Evolutionary conservation across 2,888 invertebrate species (phyloP).

Genomic region (Sussaba pulchella): DNA sequence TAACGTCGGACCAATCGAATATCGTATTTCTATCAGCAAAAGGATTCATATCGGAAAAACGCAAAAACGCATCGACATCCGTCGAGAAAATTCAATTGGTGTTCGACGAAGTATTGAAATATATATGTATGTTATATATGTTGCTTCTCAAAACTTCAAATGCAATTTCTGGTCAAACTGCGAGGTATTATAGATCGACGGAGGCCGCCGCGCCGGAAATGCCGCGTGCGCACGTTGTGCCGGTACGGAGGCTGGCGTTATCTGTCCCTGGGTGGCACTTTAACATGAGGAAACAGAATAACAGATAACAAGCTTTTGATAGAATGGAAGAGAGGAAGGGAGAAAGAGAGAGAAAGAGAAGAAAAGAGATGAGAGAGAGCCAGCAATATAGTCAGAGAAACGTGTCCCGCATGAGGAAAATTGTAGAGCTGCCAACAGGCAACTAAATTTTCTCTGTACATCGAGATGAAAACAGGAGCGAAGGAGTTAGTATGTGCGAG

Average conservation of each 20-base stretch:
- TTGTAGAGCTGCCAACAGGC: conserved; percentile 34
- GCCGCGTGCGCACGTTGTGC: neutral
- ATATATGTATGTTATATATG: neutral
- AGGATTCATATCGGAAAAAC: too few relatives aligned
- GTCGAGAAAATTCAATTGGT: neutral
- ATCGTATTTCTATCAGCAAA: neutral
- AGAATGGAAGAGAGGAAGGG: conserved; percentile 18
- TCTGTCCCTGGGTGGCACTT: neutral
- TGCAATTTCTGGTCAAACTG: neutral
- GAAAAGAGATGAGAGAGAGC: conserved; percentile 13
- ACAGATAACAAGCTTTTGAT: conserved; percentile 58
- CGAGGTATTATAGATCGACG: conserved; percentile 10
- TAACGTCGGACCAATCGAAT: neutral
- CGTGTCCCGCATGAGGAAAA: conserved; percentile 55
- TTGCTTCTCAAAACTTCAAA: conserved; percentile 7
- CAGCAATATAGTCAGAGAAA: conserved; percentile 29
- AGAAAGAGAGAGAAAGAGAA: conserved; percentile 18
- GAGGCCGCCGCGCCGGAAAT: neutral
- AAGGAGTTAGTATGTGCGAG: conserved; percentile 8
- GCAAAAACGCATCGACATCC: neutral
- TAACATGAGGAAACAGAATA: conserved; percentile 54
- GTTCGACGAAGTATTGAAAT: neutral
- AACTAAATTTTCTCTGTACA: conserved; percentile 47
- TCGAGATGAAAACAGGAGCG: conserved; percentile 11
- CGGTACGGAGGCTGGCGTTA: neutral